Percentiles rank a stretch among this genome's conserved stretches.
These are phyloP conservation scores for Narcine bancroftii DNA, from an alignment of 2,113 vertebrate species.

Conservation along the genomic window DNA sequence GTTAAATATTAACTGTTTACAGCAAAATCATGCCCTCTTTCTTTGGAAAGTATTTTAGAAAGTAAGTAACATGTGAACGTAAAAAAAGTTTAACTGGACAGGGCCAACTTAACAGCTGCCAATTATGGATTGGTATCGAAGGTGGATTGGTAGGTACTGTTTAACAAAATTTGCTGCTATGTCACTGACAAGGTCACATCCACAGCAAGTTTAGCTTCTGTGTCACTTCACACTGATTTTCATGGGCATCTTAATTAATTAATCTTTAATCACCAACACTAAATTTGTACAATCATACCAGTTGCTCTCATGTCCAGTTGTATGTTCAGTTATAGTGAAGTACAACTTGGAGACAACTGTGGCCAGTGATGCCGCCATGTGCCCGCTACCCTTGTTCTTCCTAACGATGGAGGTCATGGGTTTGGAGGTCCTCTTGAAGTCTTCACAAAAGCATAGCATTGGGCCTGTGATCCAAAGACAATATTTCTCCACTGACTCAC, in stretches of 20 bases:
- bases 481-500: background rate
- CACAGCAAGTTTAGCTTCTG: background rate
- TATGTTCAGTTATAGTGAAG: no score
- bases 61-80: background rate
- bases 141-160: background rate
- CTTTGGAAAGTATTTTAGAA: background rate
- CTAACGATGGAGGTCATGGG: no score
- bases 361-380: no score
- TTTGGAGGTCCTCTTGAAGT: no score
- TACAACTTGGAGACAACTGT: no score
- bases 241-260: background rate
- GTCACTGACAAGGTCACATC: background rate
- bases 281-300: no score
- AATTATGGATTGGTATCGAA: background rate
- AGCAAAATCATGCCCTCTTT: background rate
- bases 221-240: background rate
- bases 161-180: background rate
- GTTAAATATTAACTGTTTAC: slow-evolving; percentile 31
- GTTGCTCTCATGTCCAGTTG: no score
- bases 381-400: no score
- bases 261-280: no score
- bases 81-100: background rate
- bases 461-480: background rate
- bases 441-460: no score
- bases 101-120: background rate